Evolutionary conservation across 1,140 invertebrate species (phyloP).

Genomic region (Pachyrhynchus sulphureomaculatus): DNA sequence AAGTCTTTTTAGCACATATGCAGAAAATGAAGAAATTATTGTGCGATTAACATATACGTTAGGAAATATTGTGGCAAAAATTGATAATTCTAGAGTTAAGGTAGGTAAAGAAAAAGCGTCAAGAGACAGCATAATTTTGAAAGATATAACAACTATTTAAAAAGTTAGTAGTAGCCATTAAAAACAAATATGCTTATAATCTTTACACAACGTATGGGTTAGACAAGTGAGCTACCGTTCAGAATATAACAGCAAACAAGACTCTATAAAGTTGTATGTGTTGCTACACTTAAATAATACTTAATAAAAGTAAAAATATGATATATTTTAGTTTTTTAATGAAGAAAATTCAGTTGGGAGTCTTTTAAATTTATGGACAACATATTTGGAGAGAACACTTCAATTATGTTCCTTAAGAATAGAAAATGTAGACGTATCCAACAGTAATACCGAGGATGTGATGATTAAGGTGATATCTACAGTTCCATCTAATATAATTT

Average conservation of each 20-base stretch:
- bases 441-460: slow-evolving; percentile 59
- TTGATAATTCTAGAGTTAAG: slow-evolving; percentile 46
- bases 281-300: too few relatives aligned
- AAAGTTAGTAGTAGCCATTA: too few relatives aligned
- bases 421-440: slow-evolving; percentile 37
- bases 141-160: too few relatives aligned
- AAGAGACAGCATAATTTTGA: neutral
- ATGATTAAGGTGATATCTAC: slow-evolving; percentile 69
- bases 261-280: too few relatives aligned
- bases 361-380: slow-evolving; percentile 59
- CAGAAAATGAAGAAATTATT: slow-evolving; percentile 63
- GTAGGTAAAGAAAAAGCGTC: slow-evolving; percentile 31
- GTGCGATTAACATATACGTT: slow-evolving; percentile 65
- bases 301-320: too few relatives aligned
- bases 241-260: too few relatives aligned
- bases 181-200: too few relatives aligned
- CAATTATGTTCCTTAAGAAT: slow-evolving; percentile 46
- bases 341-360: slow-evolving; percentile 58
- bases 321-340: slow-evolving; percentile 58
- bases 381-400: slow-evolving; percentile 59
- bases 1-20: slow-evolving; percentile 59
- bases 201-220: too few relatives aligned
- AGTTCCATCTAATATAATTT: too few relatives aligned
- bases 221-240: too few relatives aligned
- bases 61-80: slow-evolving; percentile 66